Conservation (phyloP, 2,888 invertebrate genomes). For the Macrophya alboannulata region DNA sequence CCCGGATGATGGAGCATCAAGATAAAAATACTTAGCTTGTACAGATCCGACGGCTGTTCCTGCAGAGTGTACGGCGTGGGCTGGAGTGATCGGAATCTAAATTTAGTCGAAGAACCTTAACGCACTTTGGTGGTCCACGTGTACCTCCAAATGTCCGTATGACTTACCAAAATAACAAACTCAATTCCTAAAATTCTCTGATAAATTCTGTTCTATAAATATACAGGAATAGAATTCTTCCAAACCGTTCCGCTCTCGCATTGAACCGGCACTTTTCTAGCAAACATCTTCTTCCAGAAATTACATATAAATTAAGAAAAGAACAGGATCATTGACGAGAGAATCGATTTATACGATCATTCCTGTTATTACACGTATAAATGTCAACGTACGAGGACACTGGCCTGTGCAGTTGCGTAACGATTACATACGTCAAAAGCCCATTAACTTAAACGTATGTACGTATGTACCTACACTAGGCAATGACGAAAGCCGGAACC, state of each 20-base stretch:
- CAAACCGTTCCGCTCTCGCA: neutral
- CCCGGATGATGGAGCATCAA: neutral
- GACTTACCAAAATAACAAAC: neutral
- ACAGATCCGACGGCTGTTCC: neutral
- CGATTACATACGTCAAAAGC: conserved; percentile 15
- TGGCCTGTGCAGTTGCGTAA: neutral
- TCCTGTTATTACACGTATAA: conserved; percentile 3
- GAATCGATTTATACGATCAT: neutral
- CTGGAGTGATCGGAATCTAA: conserved; percentile 19
- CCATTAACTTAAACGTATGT: neutral
- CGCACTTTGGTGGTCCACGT: neutral
- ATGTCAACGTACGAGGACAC: conserved; percentile 11
- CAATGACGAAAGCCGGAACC: neutral
- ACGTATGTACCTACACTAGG: neutral
- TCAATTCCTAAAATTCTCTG: neutral
- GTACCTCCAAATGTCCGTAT: neutral
- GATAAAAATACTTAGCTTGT: neutral
- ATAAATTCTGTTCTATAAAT: neutral
- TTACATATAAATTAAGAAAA: too few species aligned
- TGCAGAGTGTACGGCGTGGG: neutral
- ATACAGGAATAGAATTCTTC: neutral
- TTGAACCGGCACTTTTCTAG: too few species aligned
- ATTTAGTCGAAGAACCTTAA: conserved; percentile 9
- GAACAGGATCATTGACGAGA: neutral
- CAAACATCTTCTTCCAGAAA: too few species aligned